phyloP scores from a whole-genome alignment of 30 jellyfish, hydroid and myxozoan species.

The Sanderia malayensis region DNA sequence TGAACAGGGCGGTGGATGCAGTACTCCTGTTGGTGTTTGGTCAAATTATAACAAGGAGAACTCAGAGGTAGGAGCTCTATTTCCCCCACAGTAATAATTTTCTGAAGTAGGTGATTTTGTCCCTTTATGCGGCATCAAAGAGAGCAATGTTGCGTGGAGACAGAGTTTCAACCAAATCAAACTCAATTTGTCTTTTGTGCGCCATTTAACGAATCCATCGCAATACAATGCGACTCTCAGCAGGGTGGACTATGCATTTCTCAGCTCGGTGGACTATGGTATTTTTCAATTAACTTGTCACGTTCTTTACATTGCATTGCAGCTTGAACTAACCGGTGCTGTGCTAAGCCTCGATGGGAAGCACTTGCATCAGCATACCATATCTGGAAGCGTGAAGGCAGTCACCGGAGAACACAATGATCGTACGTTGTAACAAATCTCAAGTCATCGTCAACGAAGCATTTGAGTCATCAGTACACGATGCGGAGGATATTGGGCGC shows the following conservation, averaged over 20 bases:
- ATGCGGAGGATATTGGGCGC: slow-evolving; percentile 52
- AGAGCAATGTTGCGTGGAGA: no score
- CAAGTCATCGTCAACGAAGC: slow-evolving; percentile 52
- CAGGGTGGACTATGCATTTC: no score
- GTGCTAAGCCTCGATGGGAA: slow-evolving; percentile 76
- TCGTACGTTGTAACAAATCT: slow-evolving; percentile 49
- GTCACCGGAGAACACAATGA: slow-evolving; percentile 8
- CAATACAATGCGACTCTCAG: no score
- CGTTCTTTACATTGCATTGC: no score
- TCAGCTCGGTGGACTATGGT: no score
- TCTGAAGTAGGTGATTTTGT: no score
- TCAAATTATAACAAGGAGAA: slow-evolving; percentile 3
- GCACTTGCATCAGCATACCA: slow-evolving; percentile 37
- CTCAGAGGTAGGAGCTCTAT: slow-evolving; percentile 8
- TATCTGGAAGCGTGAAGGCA: slow-evolving; percentile 14
- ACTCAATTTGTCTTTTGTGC: no score
- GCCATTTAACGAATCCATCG: no score
- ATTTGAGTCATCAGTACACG: slow-evolving; percentile 16
- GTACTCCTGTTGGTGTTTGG: slow-evolving; percentile 87
- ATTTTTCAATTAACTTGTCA: no score
- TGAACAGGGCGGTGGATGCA: slow-evolving; percentile 94
- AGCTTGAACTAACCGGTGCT: slow-evolving; percentile 71
- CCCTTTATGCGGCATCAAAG: no score
- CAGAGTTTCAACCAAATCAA: no score
- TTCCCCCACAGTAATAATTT: no score